Percentiles rank a stretch among this genome's conserved stretches.
phyloP scores from a whole-genome alignment of 2,797 vertebrate genomes.

The Strix occidentalis region DNA sequence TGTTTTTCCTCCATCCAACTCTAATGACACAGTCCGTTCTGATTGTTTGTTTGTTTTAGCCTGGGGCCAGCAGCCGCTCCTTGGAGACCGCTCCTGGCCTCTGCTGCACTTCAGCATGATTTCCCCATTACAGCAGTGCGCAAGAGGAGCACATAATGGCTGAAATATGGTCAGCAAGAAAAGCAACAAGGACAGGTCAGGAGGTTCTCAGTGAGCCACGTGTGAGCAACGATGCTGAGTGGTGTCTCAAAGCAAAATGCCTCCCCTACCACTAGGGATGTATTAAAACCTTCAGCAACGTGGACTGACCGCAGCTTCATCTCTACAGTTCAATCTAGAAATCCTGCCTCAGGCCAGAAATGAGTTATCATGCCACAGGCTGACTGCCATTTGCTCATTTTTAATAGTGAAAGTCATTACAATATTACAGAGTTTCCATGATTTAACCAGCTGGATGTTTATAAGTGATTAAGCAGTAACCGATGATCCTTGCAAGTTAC shows the following conservation, averaged over 20 bases:
- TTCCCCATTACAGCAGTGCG: background rate
- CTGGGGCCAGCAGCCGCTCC: conserved; percentile 43
- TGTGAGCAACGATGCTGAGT: background rate
- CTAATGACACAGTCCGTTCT: conserved; percentile 15
- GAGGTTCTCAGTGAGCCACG: background rate
- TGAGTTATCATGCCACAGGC: conserved; percentile 29
- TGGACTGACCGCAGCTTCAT: background rate
- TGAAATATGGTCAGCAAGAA: conserved; percentile 16
- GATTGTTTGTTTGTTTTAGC: conserved; percentile 61
- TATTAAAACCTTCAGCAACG: background rate
- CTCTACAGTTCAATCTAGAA: background rate
- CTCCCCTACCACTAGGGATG: background rate
- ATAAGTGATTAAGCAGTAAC: background rate
- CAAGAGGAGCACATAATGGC: background rate
- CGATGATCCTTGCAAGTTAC: background rate
- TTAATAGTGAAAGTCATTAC: conserved; percentile 46
- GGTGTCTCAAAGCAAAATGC: background rate
- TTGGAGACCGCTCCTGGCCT: conserved; percentile 7
- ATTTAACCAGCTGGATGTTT: conserved; percentile 58
- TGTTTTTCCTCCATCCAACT: conserved; percentile 25
- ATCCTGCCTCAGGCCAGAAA: conserved; percentile 5
- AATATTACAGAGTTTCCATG: conserved; percentile 51
- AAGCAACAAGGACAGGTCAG: conserved; percentile 21
- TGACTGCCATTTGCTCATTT: conserved; percentile 60
- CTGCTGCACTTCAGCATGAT: background rate